These are phyloP conservation scores for Tenthredo notha DNA, from an alignment of 2,888 invertebrate species.

Conservation along the genomic window DNA sequence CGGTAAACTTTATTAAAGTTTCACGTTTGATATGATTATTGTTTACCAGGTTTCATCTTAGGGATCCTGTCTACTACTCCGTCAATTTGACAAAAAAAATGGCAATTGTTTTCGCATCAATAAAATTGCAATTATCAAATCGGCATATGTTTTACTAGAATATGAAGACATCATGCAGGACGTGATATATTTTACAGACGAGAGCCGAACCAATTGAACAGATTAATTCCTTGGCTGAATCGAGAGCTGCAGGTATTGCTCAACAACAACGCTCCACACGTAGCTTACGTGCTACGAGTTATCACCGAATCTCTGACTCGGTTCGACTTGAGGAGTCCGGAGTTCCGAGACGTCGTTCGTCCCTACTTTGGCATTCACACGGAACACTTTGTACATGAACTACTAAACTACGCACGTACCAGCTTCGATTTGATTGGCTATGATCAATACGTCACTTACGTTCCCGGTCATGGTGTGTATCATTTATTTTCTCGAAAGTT, in stretches of 20 bases:
- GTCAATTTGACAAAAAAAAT: neutral
- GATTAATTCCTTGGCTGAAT: conserved; percentile 93
- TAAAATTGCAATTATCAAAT: conserved; percentile 43
- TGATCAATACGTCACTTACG: conserved; percentile 86
- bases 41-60: neutral
- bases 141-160: conserved; percentile 21
- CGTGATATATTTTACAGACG: conserved; percentile 80
- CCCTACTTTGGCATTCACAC: conserved; percentile 87
- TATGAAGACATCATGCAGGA: conserved; percentile 26
- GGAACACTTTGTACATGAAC: conserved; percentile 94
- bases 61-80: neutral
- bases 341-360: conserved; percentile 86
- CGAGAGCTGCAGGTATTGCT: conserved; percentile 91
- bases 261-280: conserved; percentile 83
- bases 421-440: conserved; percentile 93
- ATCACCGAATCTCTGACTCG: conserved; percentile 86
- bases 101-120: conserved; percentile 5
- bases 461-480: conserved; percentile 71
- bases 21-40: neutral
- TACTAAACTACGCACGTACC: conserved; percentile 91
- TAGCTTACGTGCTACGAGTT: conserved; percentile 84
- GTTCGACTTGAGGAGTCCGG: conserved; percentile 84
- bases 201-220: conserved; percentile 89
- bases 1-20: conserved; percentile 79
- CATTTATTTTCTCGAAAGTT: neutral